Percentiles rank a stretch among this genome's conserved stretches.
These are phyloP conservation scores for Lordiphosa stackelbergi DNA, from an alignment of 1,140 invertebrate species.

Conservation along the genomic window DNA sequence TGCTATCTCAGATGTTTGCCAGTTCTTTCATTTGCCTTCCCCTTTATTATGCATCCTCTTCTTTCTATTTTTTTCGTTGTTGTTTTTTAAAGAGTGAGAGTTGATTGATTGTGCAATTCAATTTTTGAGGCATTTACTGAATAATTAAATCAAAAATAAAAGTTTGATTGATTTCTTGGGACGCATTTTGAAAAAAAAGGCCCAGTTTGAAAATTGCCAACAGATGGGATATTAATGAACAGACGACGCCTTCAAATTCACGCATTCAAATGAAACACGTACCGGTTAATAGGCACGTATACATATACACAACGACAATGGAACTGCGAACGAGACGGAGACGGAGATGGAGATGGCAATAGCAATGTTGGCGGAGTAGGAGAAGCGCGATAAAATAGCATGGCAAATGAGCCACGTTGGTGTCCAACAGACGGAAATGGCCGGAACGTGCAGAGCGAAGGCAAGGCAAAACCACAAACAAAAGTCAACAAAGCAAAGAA, in stretches of 20 bases:
- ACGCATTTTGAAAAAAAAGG: no score
- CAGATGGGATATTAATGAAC: slow-evolving; percentile 21
- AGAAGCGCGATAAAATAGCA: slow-evolving; percentile 5
- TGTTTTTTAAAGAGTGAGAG: background rate
- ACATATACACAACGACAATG: background rate
- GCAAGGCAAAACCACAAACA: background rate
- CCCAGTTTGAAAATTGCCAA: no score
- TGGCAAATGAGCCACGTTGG: slow-evolving; percentile 10
- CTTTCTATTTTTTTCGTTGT: no score
- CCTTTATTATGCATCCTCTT: no score
- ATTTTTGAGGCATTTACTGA: slow-evolving; percentile 29
- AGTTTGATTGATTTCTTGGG: slow-evolving; percentile 53
- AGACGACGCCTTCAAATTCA: slow-evolving; percentile 1
- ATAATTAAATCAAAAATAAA: slow-evolving; percentile 57
- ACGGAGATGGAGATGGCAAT: no score
- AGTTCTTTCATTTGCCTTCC: no score
- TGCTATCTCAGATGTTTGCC: no score
- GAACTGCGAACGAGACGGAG: no score
- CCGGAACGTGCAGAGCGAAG: no score
- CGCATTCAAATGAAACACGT: slow-evolving; percentile 62
- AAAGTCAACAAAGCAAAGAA: no score
- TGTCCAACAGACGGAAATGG: background rate
- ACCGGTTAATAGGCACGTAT: slow-evolving; percentile 64
- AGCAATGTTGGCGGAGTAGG: no score
- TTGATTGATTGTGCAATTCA: slow-evolving; percentile 63